These are phyloP conservation scores for Eurois occulta DNA, from an alignment of 2,888 invertebrate genomes.

Conservation along the genomic window DNA sequence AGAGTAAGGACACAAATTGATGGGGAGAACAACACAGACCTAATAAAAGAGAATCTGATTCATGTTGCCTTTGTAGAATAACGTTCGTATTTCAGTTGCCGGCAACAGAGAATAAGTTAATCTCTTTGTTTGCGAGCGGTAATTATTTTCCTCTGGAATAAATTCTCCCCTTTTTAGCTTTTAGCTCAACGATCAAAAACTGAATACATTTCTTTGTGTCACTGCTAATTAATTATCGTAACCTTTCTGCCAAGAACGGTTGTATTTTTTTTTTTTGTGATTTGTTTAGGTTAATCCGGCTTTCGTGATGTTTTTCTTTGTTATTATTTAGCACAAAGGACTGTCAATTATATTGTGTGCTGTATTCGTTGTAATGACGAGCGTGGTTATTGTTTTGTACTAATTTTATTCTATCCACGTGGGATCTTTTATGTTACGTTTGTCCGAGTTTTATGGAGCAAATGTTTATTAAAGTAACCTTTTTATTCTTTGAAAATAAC, in stretches of 20 bases:
- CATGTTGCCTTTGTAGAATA: conserved; percentile 73
- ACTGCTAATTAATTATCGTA: conserved; percentile 65
- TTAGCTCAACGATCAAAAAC: conserved; percentile 69
- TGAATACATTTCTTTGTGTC: conserved; percentile 70
- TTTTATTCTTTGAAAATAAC: not conserved
- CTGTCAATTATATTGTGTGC: conserved; percentile 36
- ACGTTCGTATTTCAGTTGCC: conserved; percentile 73
- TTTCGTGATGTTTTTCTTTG: conserved; percentile 44
- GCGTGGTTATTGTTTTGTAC: not conserved
- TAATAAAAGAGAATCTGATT: conserved; percentile 76
- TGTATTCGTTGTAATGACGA: conserved; percentile 8
- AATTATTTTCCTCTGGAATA: conserved; percentile 72
- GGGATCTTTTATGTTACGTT: not conserved
- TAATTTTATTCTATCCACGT: not conserved
- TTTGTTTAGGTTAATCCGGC: conserved; percentile 56
- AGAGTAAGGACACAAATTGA: conserved; percentile 72
- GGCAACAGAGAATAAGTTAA: conserved; percentile 72
- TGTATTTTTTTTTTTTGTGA: conserved; percentile 54
- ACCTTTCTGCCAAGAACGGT: conserved; percentile 52
- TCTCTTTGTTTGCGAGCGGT: conserved; percentile 74
- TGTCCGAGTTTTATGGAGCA: not conserved
- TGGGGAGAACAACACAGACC: conserved; percentile 68
- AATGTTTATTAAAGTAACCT: not conserved
- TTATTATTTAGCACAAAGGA: conserved; percentile 25
- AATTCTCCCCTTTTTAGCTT: conserved; percentile 71